A percentile compares a stretch with the other conserved stretches of the same genome.
These are phyloP conservation scores for Trichonephila clavata DNA, from an alignment of 1,140 invertebrate species.

Conservation along the genomic window DNA sequence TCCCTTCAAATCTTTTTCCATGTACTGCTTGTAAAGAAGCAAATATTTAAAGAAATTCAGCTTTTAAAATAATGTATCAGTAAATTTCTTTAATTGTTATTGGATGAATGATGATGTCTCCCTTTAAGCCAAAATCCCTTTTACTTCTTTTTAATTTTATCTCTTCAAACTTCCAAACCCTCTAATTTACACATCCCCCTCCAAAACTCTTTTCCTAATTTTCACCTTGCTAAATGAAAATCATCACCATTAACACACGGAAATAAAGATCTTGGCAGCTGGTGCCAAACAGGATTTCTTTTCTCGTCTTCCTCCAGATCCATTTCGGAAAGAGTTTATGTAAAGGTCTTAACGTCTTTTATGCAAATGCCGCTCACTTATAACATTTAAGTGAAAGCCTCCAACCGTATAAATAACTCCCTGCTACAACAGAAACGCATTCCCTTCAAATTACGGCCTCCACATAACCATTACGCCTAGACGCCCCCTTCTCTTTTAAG, in stretches of 20 bases:
- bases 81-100: constrained; percentile 11
- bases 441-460: constrained; percentile 59
- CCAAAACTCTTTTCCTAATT: constrained; percentile 42
- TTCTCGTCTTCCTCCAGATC: constrained; percentile 19
- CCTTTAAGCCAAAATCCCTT: neutral
- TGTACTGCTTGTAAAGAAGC: neutral
- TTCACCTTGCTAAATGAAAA: constrained; percentile 69
- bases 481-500: constrained; percentile 1
- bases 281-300: constrained; percentile 23
- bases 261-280: constrained; percentile 64
- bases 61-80: neutral
- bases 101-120: neutral
- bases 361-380: constrained; percentile 70
- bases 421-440: constrained; percentile 59
- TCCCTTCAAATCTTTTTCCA: too few relatives aligned
- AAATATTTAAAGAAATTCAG: neutral
- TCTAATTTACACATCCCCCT: constrained; percentile 52
- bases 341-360: constrained; percentile 71
- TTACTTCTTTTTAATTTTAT: constrained; percentile 47
- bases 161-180: constrained; percentile 7
- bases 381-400: constrained; percentile 65
- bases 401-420: constrained; percentile 58
- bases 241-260: constrained; percentile 66
- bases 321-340: constrained; percentile 56
- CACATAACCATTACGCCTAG: constrained; percentile 65